These are phyloP conservation scores for Endotricha flammealis DNA, from an alignment of 2,888 invertebrate genomes.

Conservation along the genomic window DNA sequence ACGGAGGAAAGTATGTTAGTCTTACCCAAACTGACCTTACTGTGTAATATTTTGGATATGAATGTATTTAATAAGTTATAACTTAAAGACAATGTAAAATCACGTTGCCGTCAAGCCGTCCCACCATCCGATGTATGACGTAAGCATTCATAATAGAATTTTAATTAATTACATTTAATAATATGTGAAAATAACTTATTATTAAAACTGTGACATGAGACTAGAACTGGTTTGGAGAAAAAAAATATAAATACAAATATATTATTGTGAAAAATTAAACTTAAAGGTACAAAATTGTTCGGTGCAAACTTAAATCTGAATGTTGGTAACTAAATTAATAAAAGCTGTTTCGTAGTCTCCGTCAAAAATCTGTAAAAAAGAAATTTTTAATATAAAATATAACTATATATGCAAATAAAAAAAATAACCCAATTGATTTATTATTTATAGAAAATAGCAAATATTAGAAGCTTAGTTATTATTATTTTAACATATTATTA, in stretches of 20 bases:
- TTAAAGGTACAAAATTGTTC: conserved; percentile 14
- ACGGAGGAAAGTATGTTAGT: too few species aligned
- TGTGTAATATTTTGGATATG: too few species aligned
- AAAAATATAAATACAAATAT: conserved; percentile 35
- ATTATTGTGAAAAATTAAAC: conserved; percentile 22
- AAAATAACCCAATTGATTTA: too few species aligned
- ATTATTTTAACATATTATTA: too few species aligned
- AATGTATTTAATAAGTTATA: too few species aligned
- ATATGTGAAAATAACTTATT: conserved; percentile 55
- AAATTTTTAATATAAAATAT: conserved; percentile 14
- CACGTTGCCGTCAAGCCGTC: too few species aligned
- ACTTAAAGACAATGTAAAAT: too few species aligned
- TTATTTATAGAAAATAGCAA: too few species aligned
- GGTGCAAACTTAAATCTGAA: conserved; percentile 26
- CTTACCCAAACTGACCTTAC: too few species aligned
- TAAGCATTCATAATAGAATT: too few species aligned
- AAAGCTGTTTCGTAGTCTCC: conserved; percentile 33
- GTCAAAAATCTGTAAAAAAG: conserved; percentile 66
- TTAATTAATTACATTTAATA: conserved; percentile 25
- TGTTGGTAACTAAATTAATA: conserved; percentile 46
- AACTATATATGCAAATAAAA: background rate
- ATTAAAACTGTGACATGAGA: conserved; percentile 77
- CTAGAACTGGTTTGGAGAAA: conserved; percentile 70
- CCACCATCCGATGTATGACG: too few species aligned
- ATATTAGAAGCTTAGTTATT: too few species aligned